These are phyloP conservation scores for Halesus radiatus DNA, from an alignment of 1,140 invertebrate genomes.

Conservation along the genomic window DNA sequence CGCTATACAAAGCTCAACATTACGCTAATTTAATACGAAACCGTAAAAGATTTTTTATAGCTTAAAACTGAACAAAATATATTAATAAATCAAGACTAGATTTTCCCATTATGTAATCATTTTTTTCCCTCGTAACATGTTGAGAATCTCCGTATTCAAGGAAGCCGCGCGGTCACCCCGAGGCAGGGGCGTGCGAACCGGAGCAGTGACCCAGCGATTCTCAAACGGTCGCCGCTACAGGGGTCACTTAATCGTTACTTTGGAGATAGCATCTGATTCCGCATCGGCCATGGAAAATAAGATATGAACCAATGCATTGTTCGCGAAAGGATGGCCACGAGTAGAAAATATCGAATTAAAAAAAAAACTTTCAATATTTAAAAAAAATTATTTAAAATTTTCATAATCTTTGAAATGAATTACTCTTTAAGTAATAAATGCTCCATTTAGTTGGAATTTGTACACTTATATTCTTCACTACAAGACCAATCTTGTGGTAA, in stretches of 20 bases:
- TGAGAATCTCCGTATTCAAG: not conserved
- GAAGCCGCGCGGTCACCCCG: not conserved
- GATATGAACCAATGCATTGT: not conserved
- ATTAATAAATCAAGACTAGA: too few species aligned
- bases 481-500: too few species aligned
- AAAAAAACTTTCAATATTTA: too few species aligned
- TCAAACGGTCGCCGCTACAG: slow-evolving; percentile 18
- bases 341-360: not conserved
- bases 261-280: slow-evolving; percentile 22
- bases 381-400: too few species aligned
- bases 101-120: not conserved
- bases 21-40: too few species aligned
- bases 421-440: too few species aligned
- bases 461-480: too few species aligned
- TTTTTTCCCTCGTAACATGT: not conserved
- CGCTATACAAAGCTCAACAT: too few species aligned
- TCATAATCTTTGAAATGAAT: too few species aligned
- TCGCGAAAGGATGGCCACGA: not conserved
- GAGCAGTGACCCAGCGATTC: slow-evolving; percentile 27
- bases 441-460: too few species aligned
- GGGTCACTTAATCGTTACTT: slow-evolving; percentile 19
- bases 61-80: too few species aligned
- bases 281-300: not conserved
- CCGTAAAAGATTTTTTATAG: too few species aligned
- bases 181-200: slow-evolving; percentile 44